Evolutionary conservation across 2,113 vertebrate species (phyloP).

Genomic region (Dipodomys spectabilis): DNA sequence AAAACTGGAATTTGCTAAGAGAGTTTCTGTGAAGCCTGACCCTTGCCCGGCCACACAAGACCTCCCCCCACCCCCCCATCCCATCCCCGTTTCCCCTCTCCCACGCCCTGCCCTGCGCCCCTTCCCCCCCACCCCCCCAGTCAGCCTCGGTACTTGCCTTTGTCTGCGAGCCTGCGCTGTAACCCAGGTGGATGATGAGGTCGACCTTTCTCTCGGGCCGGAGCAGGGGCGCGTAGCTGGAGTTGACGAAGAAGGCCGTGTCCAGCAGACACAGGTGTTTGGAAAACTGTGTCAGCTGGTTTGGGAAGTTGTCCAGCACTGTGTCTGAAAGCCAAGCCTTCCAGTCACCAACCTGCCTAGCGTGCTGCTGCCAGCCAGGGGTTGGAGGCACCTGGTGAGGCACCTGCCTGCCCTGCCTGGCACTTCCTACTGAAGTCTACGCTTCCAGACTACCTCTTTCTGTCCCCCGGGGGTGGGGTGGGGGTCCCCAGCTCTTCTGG

Average conservation of each 20-base stretch:
- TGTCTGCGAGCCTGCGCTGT: conserved; percentile 87
- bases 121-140: too few species aligned
- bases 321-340: conserved; percentile 84
- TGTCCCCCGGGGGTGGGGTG: too few species aligned
- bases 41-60: background rate
- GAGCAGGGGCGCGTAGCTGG: conserved; percentile 88
- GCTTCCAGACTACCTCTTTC: background rate
- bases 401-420: background rate
- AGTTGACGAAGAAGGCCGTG: conserved; percentile 87
- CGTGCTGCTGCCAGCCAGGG: background rate
- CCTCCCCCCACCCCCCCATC: rapidly evolving
- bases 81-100: rapidly evolving
- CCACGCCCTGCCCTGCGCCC: too few species aligned
- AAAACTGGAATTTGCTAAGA: background rate
- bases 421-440: background rate
- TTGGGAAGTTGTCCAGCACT: conserved; percentile 87
- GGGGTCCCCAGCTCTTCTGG: background rate
- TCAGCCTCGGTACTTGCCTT: conserved; percentile 73
- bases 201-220: conserved; percentile 86
- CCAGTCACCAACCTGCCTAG: background rate
- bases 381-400: background rate
- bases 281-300: conserved; percentile 84
- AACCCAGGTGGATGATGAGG: conserved; percentile 89
- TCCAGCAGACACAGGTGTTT: conserved; percentile 87
- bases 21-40: background rate